Conservation (phyloP, 2,888 invertebrate genomes). For the Ophion costatus region DNA sequence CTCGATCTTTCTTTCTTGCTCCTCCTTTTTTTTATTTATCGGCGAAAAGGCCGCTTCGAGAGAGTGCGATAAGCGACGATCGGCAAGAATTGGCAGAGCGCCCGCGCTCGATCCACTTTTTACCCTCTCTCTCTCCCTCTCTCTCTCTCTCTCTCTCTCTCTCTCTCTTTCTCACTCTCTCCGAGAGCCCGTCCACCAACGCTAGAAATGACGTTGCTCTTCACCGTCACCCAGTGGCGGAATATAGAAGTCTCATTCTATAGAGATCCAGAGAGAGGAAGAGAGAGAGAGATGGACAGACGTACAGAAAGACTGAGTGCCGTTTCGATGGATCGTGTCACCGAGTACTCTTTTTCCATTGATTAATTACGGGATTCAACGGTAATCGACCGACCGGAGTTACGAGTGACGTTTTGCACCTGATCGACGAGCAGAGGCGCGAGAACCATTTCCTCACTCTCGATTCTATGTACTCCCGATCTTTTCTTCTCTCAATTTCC, state of each 20-base stretch:
- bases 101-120: slow-evolving; percentile 59
- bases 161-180: slow-evolving; percentile 1
- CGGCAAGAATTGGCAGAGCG: slow-evolving; percentile 63
- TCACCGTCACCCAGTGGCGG: slow-evolving; percentile 35
- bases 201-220: slow-evolving; percentile 28
- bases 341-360: slow-evolving; percentile 47
- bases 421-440: slow-evolving; percentile 54
- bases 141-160: slow-evolving; percentile 18
- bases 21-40: slow-evolving; percentile 53
- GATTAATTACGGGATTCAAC: slow-evolving; percentile 62
- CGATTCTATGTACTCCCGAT: slow-evolving; percentile 13
- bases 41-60: slow-evolving; percentile 56
- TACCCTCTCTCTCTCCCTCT: slow-evolving; percentile 12
- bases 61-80: slow-evolving; percentile 63
- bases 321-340: slow-evolving; percentile 44
- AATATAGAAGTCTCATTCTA: slow-evolving; percentile 38
- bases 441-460: slow-evolving; percentile 27
- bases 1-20: slow-evolving; percentile 6
- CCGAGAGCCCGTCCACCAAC: slow-evolving; percentile 13
- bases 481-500: not conserved
- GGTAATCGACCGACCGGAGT: slow-evolving; percentile 60
- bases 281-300: not conserved
- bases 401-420: slow-evolving; percentile 40
- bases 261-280: not conserved
- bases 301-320: slow-evolving; percentile 17